A percentile compares a stretch with the other conserved stretches of the same genome.
These are phyloP conservation scores for Malurus cyaneus DNA, from an alignment of 2,113 vertebrate genomes.

Conservation along the genomic window DNA sequence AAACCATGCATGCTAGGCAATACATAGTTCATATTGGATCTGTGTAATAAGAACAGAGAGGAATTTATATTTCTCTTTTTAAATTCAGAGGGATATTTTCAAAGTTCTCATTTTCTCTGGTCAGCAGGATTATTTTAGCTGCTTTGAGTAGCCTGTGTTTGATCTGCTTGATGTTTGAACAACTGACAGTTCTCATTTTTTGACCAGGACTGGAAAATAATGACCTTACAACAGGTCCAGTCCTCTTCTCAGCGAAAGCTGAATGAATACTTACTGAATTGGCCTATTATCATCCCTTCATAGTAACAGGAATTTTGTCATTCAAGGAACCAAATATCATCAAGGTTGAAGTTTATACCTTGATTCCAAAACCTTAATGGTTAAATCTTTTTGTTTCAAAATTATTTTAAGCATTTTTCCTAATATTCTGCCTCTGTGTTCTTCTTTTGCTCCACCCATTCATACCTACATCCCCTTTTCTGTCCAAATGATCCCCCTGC, in stretches of 20 bases:
- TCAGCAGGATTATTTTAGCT: not conserved
- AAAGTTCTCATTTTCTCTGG: not conserved
- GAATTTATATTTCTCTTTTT: not conserved
- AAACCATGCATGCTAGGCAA: not conserved
- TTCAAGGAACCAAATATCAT: not conserved
- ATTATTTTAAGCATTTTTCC: not conserved
- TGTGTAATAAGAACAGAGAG: not conserved
- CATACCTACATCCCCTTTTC: not conserved
- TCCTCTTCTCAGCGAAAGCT: not conserved
- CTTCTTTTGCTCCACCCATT: not conserved
- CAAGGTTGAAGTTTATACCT: not conserved
- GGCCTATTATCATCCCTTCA: not conserved
- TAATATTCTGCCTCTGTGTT: not conserved
- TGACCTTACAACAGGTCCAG: not conserved
- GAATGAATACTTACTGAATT: not conserved
- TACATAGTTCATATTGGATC: not conserved
- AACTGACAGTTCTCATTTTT: not conserved
- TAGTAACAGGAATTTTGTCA: not conserved
- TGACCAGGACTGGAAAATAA: not conserved
- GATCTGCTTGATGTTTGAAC: not conserved
- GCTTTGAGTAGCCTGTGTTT: not conserved
- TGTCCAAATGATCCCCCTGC: not conserved
- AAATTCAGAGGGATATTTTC: not conserved
- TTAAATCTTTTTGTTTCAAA: not conserved
- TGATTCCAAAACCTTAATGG: not conserved